Evolutionary conservation across 2,113 vertebrate species (phyloP), one percentile per base, ranked within the genome.

Genomic region (Atherinomorus stipes): DNA sequence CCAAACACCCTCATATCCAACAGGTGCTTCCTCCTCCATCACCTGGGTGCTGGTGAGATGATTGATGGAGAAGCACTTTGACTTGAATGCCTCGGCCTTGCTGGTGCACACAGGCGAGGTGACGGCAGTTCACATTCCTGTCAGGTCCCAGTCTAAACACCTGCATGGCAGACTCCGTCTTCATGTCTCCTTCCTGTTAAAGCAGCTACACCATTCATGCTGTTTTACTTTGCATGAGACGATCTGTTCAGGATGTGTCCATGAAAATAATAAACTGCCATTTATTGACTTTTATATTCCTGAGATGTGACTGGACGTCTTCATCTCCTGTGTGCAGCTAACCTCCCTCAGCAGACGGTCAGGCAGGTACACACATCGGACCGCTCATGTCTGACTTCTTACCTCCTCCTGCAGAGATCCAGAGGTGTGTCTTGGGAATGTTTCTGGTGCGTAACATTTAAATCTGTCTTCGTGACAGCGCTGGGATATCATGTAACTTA

Each of bases 61-160:
- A 87, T 44, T 75, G 81, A 84, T 68, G 80, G 84, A 73, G 74
- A 74, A 66, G 3, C 73, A 72, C 69, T 80, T 85, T 83, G 37
- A 11, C 57, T 88, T 63, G 28, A 21, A 77, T 83, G 81, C 59
- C 68, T 74, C 54, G n/a, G 40, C 53, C 57, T 26, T 37, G 62
- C 74, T 70, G n/a, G 21, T 45, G 64, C 0, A 34, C 28, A 11
- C 74, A 54, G 68, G 28, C 4, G 44, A 63, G 74, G 80, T 79
- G 76, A 62, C 50, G 57, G 31, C 58, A 56, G 86, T 61, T 83
- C 76, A 80, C 88, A 91, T 92, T 90, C 89, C 86, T 64, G 74
- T 57, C 58, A 49, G 64, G 86, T 88, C 85, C 86, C 84, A 90
- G 90, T 87, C 89, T 87, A 90, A 92, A 91, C 90, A 92, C 88